Percentiles rank a stretch among this genome's conserved stretches.
Conservation (phyloP, 2,888 invertebrate species). For the Leucozona laternaria region DNA sequence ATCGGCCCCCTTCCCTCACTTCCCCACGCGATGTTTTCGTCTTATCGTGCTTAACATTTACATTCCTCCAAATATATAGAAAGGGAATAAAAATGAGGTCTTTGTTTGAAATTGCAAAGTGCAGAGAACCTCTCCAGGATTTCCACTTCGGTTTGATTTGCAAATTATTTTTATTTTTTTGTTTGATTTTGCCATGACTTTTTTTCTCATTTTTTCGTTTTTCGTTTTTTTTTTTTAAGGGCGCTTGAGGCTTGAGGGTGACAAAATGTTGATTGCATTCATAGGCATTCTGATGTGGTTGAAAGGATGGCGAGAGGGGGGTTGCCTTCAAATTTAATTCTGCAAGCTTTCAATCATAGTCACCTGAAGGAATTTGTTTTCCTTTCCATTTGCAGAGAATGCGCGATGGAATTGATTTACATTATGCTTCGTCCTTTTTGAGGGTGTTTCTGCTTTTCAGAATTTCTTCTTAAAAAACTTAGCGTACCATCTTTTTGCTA, state of each 20-base stretch:
- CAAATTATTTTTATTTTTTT: slow-evolving; percentile 68
- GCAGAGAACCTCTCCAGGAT: slow-evolving; percentile 47
- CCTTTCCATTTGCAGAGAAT: slow-evolving; percentile 34
- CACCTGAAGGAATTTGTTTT: slow-evolving; percentile 70
- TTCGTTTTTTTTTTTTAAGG: background rate
- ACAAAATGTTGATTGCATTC: slow-evolving; percentile 65
- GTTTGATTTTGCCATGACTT: slow-evolving; percentile 49
- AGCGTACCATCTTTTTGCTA: too few relatives aligned
- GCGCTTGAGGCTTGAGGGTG: background rate
- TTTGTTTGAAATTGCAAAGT: slow-evolving; percentile 56
- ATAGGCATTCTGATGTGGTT: slow-evolving; percentile 41
- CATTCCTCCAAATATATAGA: slow-evolving; percentile 27
- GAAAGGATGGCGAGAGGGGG: slow-evolving; percentile 8
- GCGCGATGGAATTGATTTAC: slow-evolving; percentile 67
- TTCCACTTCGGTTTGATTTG: slow-evolving; percentile 68
- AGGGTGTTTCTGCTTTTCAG: slow-evolving; percentile 36
- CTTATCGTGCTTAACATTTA: slow-evolving; percentile 39
- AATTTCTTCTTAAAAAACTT: slow-evolving; percentile 61
- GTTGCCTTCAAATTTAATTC: slow-evolving; percentile 64
- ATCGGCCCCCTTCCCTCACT: too few relatives aligned
- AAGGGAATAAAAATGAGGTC: slow-evolving; percentile 38
- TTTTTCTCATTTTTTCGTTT: background rate
- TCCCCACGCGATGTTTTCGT: background rate
- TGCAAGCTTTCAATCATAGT: slow-evolving; percentile 69
- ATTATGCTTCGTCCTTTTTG: slow-evolving; percentile 56